Conservation (phyloP, 2,113 vertebrate genomes). For the Indri indri region DNA sequence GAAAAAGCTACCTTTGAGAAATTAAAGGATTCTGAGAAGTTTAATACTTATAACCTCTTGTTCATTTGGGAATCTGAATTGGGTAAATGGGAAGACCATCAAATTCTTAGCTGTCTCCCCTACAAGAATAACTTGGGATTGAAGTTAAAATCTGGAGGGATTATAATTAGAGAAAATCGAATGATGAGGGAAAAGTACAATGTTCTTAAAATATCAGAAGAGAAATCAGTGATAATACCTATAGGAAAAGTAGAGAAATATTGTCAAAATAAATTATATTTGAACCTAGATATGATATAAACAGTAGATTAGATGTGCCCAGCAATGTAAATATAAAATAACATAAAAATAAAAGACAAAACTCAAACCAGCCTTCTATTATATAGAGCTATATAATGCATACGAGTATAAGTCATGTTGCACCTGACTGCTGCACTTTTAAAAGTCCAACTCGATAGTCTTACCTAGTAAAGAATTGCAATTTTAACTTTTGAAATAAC, state of each 20-base stretch:
- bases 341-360: not conserved
- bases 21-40: not conserved
- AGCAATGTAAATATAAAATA: not conserved
- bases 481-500: constrained; percentile 52
- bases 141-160: not conserved
- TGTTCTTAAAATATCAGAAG: not conserved
- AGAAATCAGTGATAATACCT: not conserved
- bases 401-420: not conserved
- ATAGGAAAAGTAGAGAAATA: not conserved
- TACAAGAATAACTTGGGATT: not conserved
- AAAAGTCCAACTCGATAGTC: not conserved
- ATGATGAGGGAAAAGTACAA: not conserved
- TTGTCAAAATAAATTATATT: not conserved
- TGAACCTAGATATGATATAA: not conserved
- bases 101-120: not conserved
- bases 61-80: not conserved
- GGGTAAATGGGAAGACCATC: not conserved
- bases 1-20: not conserved
- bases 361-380: not conserved
- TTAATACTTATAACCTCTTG: not conserved
- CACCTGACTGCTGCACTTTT: not conserved
- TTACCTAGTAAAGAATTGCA: not conserved
- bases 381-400: not conserved
- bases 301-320: not conserved
- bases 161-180: not conserved